Conservation (phyloP, 2,888 invertebrate genomes). For the Cyaniris semiargus region DNA sequence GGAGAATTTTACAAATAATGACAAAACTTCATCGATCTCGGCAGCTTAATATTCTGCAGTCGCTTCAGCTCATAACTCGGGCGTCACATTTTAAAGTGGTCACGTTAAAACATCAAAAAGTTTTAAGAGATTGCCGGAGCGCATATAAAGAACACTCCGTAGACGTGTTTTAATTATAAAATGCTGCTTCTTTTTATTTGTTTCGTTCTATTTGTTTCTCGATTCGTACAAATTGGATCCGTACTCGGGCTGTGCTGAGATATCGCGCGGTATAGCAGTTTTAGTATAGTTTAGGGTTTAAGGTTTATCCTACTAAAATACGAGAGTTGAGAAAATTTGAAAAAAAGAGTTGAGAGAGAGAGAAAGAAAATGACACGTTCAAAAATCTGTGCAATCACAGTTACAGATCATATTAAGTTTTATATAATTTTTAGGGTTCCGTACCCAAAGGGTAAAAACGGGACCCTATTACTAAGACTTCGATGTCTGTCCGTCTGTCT, state of each 20-base stretch:
- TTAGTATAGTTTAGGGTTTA: not conserved
- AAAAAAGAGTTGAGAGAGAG: no score
- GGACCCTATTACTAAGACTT: no score
- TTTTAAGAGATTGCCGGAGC: slow-evolving; percentile 40
- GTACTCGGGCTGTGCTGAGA: not conserved
- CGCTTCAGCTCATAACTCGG: not conserved
- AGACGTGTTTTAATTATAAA: slow-evolving; percentile 45
- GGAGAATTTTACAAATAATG: not conserved
- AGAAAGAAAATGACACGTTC: no score
- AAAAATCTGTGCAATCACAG: no score
- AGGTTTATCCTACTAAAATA: not conserved
- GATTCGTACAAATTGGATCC: slow-evolving; percentile 19
- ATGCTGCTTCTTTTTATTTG: slow-evolving; percentile 30
- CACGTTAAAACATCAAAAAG: slow-evolving; percentile 40
- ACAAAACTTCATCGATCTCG: not conserved
- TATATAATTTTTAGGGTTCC: no score
- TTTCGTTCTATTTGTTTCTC: not conserved
- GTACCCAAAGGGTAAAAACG: no score
- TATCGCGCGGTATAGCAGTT: not conserved
- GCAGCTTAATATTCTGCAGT: not conserved
- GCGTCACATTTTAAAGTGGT: slow-evolving; percentile 31
- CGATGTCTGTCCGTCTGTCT: no score
- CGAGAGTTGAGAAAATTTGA: no score
- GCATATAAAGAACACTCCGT: slow-evolving; percentile 41
- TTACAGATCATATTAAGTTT: no score